These are phyloP conservation scores for Dolichallabes microphthalmus DNA, from an alignment of 2,113 vertebrate species.

Conservation along the genomic window DNA sequence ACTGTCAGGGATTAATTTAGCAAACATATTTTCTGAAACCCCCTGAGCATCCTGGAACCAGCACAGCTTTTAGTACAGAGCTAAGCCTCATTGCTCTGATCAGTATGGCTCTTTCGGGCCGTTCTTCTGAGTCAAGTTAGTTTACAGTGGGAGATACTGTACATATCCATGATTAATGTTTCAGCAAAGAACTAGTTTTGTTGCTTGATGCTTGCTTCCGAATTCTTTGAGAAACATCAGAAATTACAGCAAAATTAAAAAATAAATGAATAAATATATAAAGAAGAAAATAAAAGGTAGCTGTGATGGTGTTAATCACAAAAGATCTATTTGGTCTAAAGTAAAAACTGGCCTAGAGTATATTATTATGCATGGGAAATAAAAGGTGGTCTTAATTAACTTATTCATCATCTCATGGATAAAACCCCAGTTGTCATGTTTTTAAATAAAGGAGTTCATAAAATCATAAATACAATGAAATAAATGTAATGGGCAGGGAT, in stretches of 20 bases:
- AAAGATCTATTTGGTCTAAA: not conserved
- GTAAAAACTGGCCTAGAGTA: not conserved
- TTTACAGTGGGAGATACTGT: not conserved
- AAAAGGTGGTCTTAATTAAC: constrained; percentile 6
- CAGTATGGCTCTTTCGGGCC: not conserved
- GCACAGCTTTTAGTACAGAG: not conserved
- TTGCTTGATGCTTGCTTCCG: not conserved
- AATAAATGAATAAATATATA: not conserved
- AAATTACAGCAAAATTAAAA: not conserved
- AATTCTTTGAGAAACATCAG: not conserved
- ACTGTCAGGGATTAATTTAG: constrained; percentile 8
- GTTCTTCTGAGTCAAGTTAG: not conserved
- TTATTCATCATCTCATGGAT: not conserved
- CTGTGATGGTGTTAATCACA: not conserved
- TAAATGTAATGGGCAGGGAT: not conserved
- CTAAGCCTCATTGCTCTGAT: constrained; percentile 12
- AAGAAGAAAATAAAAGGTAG: not conserved
- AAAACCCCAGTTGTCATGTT: not conserved
- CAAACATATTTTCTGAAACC: constrained; percentile 11
- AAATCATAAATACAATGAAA: not conserved
- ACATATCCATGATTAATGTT: not conserved
- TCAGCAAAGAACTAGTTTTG: not conserved
- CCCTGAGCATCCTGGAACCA: not conserved
- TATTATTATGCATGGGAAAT: constrained; percentile 14
- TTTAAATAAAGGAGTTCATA: not conserved